phyloP scores from a whole-genome alignment of 2,113 vertebrate genomes.

The Pelvicachromis taeniatus region DNA sequence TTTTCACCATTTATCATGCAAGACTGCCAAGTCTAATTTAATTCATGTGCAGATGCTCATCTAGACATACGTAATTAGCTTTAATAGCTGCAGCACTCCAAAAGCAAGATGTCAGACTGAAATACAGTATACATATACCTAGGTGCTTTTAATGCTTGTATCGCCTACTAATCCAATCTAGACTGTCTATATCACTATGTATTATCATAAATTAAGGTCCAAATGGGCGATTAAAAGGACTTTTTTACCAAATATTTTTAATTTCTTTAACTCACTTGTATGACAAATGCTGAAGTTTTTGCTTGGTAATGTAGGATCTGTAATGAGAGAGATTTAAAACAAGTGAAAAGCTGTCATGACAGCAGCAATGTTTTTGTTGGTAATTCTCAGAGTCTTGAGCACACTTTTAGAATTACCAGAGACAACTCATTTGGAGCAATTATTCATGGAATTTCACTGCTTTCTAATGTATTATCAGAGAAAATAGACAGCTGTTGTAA shows the following conservation, averaged over 20 bases:
- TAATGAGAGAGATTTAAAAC: neutral
- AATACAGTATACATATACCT: neutral
- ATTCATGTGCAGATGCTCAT: constrained; percentile 9
- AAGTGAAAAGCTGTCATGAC: neutral
- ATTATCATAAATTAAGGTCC: neutral
- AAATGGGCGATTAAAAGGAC: neutral
- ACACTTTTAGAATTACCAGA: neutral
- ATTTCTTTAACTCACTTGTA: neutral
- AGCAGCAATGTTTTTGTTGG: neutral
- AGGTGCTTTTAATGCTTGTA: neutral
- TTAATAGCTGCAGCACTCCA: neutral
- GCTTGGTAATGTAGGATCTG: neutral
- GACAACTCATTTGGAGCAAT: constrained; percentile 21
- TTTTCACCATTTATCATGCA: neutral
- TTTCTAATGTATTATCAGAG: constrained; percentile 32
- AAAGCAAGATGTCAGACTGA: neutral
- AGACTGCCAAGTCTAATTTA: neutral
- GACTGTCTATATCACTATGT: neutral
- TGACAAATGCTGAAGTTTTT: neutral
- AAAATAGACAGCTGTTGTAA: constrained; percentile 32
- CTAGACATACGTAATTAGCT: neutral
- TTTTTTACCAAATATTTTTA: neutral
- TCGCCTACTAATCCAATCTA: neutral
- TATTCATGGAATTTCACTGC: constrained; percentile 16
- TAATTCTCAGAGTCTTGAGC: neutral